A percentile compares a stretch with the other conserved stretches of the same genome.
These are phyloP conservation scores for Bombus waltoni DNA, from an alignment of 1,140 invertebrate species.

Conservation along the genomic window DNA sequence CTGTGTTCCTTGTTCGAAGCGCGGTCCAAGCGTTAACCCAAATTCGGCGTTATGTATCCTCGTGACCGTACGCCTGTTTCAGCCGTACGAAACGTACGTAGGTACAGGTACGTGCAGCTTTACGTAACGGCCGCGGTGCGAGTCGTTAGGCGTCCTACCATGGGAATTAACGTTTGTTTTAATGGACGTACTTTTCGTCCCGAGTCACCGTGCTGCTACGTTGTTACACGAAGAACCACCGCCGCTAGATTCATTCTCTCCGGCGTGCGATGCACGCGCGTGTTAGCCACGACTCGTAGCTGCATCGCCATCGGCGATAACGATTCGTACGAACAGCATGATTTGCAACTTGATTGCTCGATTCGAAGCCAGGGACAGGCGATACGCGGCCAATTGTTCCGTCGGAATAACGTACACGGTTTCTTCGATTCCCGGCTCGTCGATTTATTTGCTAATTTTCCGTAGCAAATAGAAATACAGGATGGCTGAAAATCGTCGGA, in stretches of 20 bases:
- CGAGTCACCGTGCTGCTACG: constrained; percentile 31
- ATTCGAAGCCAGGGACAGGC: background rate
- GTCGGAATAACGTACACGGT: background rate
- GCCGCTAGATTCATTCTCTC: constrained; percentile 33
- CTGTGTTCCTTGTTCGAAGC: constrained; percentile 7
- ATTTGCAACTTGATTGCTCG: constrained; percentile 40
- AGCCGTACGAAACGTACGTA: constrained; percentile 8
- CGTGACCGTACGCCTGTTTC: constrained; percentile 13
- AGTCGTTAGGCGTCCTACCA: constrained; percentile 44
- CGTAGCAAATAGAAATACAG: background rate
- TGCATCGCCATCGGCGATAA: background rate
- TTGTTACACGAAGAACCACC: background rate
- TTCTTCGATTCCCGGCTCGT: background rate
- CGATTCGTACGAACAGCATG: background rate
- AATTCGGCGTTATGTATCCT: constrained; percentile 30
- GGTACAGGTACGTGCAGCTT: constrained; percentile 22
- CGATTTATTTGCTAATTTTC: background rate
- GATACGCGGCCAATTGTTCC: background rate
- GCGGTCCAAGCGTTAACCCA: constrained; percentile 41
- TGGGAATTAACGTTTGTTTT: constrained; percentile 65
- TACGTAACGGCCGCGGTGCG: constrained; percentile 43
- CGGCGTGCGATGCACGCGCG: constrained; percentile 22
- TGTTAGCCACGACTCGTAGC: background rate
- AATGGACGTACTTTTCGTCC: constrained; percentile 56
- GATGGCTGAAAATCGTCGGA: background rate